Evolutionary conservation across 1,140 invertebrate species (phyloP).

Genomic region (Archivesica marissinica): DNA sequence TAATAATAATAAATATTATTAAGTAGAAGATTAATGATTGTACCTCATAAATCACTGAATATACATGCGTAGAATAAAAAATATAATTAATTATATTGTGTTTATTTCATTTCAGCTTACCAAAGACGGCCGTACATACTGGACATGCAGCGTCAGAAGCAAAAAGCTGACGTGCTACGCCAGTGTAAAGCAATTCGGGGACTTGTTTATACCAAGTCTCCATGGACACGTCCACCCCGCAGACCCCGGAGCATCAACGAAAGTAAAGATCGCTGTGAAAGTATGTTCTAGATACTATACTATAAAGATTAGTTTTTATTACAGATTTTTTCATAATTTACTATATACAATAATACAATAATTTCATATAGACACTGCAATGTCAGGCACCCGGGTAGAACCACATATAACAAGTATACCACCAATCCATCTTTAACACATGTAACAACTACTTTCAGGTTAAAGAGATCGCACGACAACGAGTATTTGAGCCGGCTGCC

Average conservation of each 20-base stretch:
- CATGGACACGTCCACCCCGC: conserved; percentile 9
- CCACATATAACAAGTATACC: background rate
- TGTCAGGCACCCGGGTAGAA: background rate
- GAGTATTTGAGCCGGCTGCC: background rate
- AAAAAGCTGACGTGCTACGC: background rate
- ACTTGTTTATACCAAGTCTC: background rate
- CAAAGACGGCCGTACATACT: background rate
- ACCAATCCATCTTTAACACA: background rate
- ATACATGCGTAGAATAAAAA: too few species aligned
- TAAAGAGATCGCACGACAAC: background rate
- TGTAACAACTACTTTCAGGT: conserved; percentile 5
- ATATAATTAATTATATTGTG: background rate
- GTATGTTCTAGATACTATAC: background rate
- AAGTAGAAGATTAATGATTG: background rate
- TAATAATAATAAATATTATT: background rate
- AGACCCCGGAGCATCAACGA: background rate
- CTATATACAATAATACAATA: background rate
- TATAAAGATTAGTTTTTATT: background rate
- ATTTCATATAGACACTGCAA: background rate
- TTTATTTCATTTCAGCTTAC: background rate
- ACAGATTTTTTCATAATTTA: background rate
- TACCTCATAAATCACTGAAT: background rate
- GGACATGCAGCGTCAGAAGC: background rate
- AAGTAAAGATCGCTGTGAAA: background rate
- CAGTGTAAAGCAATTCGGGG: conserved; percentile 22